These are phyloP conservation scores for Caenorhabditis tropicalis DNA, from an alignment of 1,140 invertebrate genomes.

Conservation along the genomic window DNA sequence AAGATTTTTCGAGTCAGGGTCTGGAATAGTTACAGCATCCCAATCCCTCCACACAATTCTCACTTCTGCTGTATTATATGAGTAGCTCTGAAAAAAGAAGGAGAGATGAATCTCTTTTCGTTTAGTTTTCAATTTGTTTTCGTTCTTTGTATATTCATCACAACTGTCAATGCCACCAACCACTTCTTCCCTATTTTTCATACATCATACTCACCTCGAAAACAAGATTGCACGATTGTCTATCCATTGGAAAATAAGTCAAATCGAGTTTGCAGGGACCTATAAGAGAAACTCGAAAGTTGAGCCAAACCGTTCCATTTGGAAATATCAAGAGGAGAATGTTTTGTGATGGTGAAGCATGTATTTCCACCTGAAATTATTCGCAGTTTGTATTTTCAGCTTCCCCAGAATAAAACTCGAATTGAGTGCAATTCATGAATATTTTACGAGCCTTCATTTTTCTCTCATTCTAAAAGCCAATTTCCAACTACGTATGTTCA, in stretches of 20 bases:
- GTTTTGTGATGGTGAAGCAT: conserved; percentile 67
- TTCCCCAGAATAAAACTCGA: too few species aligned
- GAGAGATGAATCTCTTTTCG: neutral
- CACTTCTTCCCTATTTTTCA: neutral
- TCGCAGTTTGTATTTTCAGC: neutral
- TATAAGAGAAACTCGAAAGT: conserved; percentile 63
- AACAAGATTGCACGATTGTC: conserved; percentile 68
- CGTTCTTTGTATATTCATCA: conserved; percentile 24
- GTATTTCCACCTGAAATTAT: conserved; percentile 63
- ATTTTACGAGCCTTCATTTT: neutral
- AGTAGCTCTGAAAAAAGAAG: conserved; percentile 62
- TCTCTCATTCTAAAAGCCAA: neutral
- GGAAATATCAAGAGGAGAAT: conserved; percentile 68
- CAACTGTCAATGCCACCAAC: conserved; percentile 22
- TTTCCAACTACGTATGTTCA: conserved; percentile 20
- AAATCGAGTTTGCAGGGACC: conserved; percentile 68
- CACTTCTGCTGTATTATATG: conserved; percentile 71
- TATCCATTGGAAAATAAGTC: conserved; percentile 65
- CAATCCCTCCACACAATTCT: conserved; percentile 69
- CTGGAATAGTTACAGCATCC: conserved; percentile 70
- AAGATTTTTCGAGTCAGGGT: conserved; percentile 66
- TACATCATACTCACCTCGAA: conserved; percentile 60
- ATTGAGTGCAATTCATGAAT: neutral
- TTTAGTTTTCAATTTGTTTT: neutral
- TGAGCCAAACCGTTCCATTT: conserved; percentile 68